phyloP scores from a whole-genome alignment of 2,888 invertebrate species.

The Synanthedon tipuliformis region DNA sequence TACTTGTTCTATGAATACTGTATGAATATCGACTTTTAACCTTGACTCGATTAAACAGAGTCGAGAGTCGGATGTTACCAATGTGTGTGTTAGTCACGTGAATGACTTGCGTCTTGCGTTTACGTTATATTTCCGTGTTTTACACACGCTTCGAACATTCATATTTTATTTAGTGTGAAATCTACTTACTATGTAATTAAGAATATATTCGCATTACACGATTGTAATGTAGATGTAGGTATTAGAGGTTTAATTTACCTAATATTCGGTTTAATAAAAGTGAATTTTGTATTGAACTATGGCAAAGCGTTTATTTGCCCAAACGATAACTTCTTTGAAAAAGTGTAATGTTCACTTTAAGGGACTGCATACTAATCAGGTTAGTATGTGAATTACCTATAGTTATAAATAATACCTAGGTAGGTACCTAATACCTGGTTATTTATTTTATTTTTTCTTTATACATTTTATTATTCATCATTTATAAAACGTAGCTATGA shows the following conservation, averaged over 20 bases:
- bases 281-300: constrained; percentile 13
- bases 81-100: too few species aligned
- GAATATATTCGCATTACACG: neutral
- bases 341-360: constrained; percentile 10
- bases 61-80: too few species aligned
- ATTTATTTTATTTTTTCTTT: too few species aligned
- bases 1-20: too few species aligned
- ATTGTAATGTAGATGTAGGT: neutral
- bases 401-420: neutral
- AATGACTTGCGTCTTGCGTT: too few species aligned
- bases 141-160: too few species aligned
- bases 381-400: constrained; percentile 15
- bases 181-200: neutral
- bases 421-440: neutral
- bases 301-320: constrained; percentile 27
- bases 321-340: constrained; percentile 19
- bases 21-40: too few species aligned
- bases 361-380: constrained; percentile 26
- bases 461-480: too few species aligned
- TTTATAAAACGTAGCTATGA: too few species aligned
- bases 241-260: neutral
- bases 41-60: too few species aligned
- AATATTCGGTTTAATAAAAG: neutral
- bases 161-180: too few species aligned
- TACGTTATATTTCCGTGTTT: too few species aligned